phyloP scores from a whole-genome alignment of 2,113 vertebrate species.

The Papio anubis region DNA sequence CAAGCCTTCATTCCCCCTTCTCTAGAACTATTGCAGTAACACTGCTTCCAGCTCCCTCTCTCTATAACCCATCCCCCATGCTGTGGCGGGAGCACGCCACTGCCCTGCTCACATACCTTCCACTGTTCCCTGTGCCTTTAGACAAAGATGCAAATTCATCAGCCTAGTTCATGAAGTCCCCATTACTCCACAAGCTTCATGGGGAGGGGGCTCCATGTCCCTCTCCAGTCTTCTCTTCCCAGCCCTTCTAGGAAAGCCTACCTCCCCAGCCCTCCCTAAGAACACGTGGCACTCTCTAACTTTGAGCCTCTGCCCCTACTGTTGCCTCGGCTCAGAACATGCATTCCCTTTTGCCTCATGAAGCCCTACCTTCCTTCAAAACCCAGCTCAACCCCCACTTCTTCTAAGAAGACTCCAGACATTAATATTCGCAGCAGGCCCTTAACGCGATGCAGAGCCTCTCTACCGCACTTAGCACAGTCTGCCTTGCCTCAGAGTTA shows the following conservation, averaged over 20 bases:
- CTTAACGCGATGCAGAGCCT: background rate
- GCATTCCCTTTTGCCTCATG: background rate
- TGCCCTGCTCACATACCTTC: background rate
- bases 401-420: background rate
- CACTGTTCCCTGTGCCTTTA: background rate
- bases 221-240: background rate
- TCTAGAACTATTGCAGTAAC: accelerated
- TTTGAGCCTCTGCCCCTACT: background rate
- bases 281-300: background rate
- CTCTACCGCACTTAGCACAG: accelerated
- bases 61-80: background rate
- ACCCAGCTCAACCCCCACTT: background rate
- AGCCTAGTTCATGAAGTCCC: background rate
- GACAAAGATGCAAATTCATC: background rate
- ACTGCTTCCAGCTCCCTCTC: background rate
- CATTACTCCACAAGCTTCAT: too few species aligned
- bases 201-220: background rate
- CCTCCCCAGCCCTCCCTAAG: background rate
- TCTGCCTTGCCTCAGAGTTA: background rate
- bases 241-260: background rate
- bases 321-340: background rate
- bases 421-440: too few species aligned
- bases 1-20: background rate
- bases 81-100: accelerated
- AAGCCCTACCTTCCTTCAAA: background rate